A percentile compares a stretch with the other conserved stretches of the same genome.
These are phyloP conservation scores for Cryptocephalus primarius DNA, from an alignment of 2,888 invertebrate genomes.

Conservation along the genomic window DNA sequence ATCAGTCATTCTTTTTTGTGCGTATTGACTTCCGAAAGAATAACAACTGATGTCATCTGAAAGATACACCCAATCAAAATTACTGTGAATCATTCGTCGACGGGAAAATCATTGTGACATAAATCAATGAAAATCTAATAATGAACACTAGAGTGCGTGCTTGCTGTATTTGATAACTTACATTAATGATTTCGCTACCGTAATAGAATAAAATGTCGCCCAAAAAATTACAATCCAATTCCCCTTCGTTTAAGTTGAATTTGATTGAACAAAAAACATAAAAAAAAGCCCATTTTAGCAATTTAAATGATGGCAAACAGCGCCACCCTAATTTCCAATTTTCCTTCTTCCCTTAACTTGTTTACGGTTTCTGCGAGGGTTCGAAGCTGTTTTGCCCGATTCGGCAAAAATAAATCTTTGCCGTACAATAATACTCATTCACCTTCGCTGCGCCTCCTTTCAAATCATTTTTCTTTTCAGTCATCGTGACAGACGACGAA, in stretches of 20 bases:
- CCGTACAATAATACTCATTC: too few relatives aligned
- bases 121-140: constrained; percentile 34
- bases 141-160: constrained; percentile 26
- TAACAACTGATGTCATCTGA: too few relatives aligned
- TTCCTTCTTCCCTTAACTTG: constrained; percentile 11
- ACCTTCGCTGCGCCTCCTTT: background rate
- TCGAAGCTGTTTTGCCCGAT: background rate
- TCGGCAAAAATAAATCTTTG: background rate
- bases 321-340: constrained; percentile 20
- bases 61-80: background rate
- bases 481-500: constrained; percentile 19
- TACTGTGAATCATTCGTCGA: constrained; percentile 9
- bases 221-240: constrained; percentile 30
- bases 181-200: constrained; percentile 20
- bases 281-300: constrained; percentile 37
- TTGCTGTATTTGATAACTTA: constrained; percentile 14
- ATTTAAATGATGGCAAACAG: constrained; percentile 36
- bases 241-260: constrained; percentile 25
- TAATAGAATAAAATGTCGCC: constrained; percentile 28
- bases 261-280: constrained; percentile 36
- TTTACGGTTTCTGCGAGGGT: background rate
- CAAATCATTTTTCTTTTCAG: constrained; percentile 11
- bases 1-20: too few relatives aligned
- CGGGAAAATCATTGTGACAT: constrained; percentile 25
- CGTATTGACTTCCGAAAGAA: too few relatives aligned